Conservation (phyloP, 2,797 vertebrate species). For the Mus minutoides region DNA sequence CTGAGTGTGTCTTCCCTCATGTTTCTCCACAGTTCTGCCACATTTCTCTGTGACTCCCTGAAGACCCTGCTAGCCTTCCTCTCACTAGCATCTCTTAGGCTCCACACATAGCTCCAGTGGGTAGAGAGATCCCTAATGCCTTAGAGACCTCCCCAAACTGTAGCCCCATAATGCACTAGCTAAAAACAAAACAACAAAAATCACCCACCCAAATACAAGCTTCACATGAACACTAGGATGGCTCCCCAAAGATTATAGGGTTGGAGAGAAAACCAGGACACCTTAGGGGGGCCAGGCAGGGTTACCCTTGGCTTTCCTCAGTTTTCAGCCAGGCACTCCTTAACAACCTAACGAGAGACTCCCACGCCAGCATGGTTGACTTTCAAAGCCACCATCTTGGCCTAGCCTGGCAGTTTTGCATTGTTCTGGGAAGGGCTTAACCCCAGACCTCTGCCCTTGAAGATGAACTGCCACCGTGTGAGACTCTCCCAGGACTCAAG, state of each 20-base stretch:
- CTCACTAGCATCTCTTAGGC: background rate
- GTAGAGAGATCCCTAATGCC: background rate
- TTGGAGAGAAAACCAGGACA: background rate
- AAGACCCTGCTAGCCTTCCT: background rate
- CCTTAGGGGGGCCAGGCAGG: rapidly evolving
- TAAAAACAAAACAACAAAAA: background rate
- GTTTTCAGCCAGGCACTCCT: background rate
- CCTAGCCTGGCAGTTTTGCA: background rate
- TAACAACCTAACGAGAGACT: background rate
- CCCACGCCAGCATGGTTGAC: background rate
- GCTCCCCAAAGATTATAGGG: background rate
- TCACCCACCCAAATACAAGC: background rate
- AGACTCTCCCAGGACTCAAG: background rate
- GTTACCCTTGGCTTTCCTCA: background rate
- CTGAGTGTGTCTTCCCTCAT: too few species aligned
- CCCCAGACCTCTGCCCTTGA: background rate
- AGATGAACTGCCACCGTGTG: rapidly evolving
- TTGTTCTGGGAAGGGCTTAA: background rate
- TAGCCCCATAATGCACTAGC: rapidly evolving
- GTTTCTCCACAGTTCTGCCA: too few species aligned
- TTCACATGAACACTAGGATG: rapidly evolving
- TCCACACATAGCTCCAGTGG: background rate
- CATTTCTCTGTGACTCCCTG: background rate
- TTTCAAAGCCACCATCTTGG: background rate
- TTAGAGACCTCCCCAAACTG: background rate